A percentile compares a stretch with the other conserved stretches of the same genome.
These are phyloP conservation scores for Monopis laevigella DNA, from an alignment of 2,888 invertebrate genomes.

Conservation along the genomic window DNA sequence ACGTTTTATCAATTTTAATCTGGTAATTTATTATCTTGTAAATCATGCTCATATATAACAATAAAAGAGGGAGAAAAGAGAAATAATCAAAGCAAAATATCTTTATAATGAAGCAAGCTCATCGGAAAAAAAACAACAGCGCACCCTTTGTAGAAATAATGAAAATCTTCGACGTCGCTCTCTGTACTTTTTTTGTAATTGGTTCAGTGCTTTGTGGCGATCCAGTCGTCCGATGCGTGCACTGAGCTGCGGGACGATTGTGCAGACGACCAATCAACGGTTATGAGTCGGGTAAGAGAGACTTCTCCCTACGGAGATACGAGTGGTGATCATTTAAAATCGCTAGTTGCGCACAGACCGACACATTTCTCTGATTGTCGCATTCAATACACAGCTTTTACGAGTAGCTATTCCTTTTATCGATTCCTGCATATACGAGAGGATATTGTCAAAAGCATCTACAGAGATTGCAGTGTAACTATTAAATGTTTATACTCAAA, in stretches of 20 bases:
- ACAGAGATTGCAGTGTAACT: background rate
- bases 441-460: constrained; percentile 1
- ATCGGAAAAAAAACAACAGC: constrained; percentile 23
- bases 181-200: constrained; percentile 44
- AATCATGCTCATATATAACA: too few relatives aligned
- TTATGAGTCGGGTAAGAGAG: constrained; percentile 27
- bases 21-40: too few relatives aligned
- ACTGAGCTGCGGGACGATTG: constrained; percentile 38
- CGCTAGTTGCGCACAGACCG: constrained; percentile 41
- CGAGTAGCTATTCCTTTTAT: constrained; percentile 2
- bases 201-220: constrained; percentile 46
- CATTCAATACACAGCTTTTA: constrained; percentile 23
- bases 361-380: constrained; percentile 55
- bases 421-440: constrained; percentile 1
- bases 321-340: constrained; percentile 48
- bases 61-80: too few relatives aligned
- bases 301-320: constrained; percentile 17
- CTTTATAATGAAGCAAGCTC: constrained; percentile 26
- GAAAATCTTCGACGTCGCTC: constrained; percentile 46
- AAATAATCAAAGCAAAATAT: constrained; percentile 2
- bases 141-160: constrained; percentile 29
- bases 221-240: constrained; percentile 31
- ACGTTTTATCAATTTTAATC: too few relatives aligned
- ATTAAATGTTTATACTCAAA: constrained; percentile 2
- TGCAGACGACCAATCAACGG: constrained; percentile 48